These are phyloP conservation scores for Euglossa dilemma DNA, from an alignment of 1,140 invertebrate genomes.

Conservation along the genomic window DNA sequence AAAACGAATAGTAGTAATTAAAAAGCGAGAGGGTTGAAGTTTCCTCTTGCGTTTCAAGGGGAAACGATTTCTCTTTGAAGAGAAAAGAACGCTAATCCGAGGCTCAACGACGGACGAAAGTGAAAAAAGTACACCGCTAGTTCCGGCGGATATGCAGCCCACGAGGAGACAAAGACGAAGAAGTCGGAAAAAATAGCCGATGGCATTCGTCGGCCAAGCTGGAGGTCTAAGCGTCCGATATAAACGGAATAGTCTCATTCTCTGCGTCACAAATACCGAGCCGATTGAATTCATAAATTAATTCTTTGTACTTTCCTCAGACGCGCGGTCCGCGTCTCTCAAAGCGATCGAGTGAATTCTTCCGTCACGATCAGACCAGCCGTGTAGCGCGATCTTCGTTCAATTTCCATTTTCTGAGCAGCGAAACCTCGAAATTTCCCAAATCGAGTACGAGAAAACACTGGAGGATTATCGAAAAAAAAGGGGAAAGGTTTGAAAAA, in stretches of 20 bases:
- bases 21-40: background rate
- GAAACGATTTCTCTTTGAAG: background rate
- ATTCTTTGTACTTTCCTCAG: background rate
- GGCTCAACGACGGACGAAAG: background rate
- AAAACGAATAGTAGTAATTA: background rate
- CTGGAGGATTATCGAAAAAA: fast-evolving
- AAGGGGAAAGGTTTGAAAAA: background rate
- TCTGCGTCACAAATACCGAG: background rate
- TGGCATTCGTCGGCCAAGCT: background rate
- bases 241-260: no score
- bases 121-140: conserved; percentile 19
- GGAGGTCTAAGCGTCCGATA: background rate
- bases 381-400: background rate
- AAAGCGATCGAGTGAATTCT: background rate
- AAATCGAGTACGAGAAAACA: background rate
- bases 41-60: background rate
- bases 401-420: background rate
- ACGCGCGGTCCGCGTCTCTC: background rate
- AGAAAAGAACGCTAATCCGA: background rate
- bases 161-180: conserved; percentile 18
- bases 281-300: background rate
- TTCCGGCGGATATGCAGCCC: conserved; percentile 45
- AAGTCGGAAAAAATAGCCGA: conserved; percentile 25
- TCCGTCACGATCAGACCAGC: background rate
- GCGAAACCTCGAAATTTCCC: background rate